Conservation (phyloP, 1,140 invertebrate species). For the Bombus terrestris region DNA sequence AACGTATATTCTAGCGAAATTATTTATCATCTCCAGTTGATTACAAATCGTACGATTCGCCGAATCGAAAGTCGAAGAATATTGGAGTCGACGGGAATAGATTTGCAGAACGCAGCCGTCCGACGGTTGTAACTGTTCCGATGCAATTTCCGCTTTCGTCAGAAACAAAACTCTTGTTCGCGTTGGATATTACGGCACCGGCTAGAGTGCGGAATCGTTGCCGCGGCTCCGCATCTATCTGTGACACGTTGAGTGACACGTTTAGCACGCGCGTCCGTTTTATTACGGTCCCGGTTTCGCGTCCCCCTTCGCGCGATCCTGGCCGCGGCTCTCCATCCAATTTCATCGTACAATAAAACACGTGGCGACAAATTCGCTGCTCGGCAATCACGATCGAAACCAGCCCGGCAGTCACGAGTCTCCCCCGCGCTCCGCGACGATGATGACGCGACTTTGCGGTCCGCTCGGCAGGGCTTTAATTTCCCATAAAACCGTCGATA, state of each 20-base stretch:
- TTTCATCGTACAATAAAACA: constrained; percentile 80
- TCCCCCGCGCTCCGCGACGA: neutral
- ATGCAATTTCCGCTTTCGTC: constrained; percentile 56
- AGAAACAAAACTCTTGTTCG: constrained; percentile 42
- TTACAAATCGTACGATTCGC: neutral
- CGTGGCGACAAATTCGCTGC: constrained; percentile 80
- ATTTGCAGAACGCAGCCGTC: neutral
- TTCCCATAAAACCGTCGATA: constrained; percentile 36
- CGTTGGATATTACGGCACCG: constrained; percentile 48
- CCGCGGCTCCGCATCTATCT: constrained; percentile 49
- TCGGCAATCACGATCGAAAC: constrained; percentile 77
- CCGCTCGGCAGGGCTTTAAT: constrained; percentile 3
- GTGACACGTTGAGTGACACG: constrained; percentile 79
- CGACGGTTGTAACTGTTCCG: constrained; percentile 32
- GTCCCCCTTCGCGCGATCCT: constrained; percentile 44
- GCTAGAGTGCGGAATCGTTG: constrained; percentile 41
- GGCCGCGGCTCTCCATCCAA: constrained; percentile 71
- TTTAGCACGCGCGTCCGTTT: constrained; percentile 78
- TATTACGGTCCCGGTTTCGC: constrained; percentile 67
- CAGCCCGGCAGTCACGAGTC: constrained; percentile 28
- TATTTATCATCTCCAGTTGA: neutral
- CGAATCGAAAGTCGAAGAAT: constrained; percentile 1
- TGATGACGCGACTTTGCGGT: constrained; percentile 50
- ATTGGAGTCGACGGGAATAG: neutral
- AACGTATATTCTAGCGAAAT: neutral